These are phyloP conservation scores for Zosterops borbonicus DNA, from an alignment of 2,113 vertebrate species.

Conservation along the genomic window DNA sequence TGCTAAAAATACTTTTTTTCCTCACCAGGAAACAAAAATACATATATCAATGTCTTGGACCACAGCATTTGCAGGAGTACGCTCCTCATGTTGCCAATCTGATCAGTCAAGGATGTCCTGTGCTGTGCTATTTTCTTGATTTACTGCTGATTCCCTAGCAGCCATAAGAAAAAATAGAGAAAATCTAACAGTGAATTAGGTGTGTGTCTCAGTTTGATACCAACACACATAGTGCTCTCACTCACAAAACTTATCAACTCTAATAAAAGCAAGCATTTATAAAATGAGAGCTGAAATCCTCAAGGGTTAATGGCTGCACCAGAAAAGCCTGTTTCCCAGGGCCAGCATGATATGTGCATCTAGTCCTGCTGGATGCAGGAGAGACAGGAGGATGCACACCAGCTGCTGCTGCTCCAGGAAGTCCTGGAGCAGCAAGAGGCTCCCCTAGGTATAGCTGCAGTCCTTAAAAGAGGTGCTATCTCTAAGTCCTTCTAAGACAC, in stretches of 20 bases:
- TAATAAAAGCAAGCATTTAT: neutral
- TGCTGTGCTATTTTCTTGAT: neutral
- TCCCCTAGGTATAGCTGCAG: neutral
- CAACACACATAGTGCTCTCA: rapidly evolving
- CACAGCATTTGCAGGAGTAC: neutral
- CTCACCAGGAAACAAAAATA: neutral
- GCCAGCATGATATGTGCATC: rapidly evolving
- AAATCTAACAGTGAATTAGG: neutral
- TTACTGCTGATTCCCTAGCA: neutral
- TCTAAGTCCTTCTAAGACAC: neutral
- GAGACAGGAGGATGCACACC: rapidly evolving
- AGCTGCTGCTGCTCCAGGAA: neutral
- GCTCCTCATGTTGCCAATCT: rapidly evolving
- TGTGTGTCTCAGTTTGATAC: neutral
- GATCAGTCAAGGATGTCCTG: neutral
- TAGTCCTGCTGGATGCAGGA: neutral
- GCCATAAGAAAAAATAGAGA: neutral
- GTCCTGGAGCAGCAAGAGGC: neutral
- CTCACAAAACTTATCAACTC: neutral
- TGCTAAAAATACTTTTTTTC: neutral
- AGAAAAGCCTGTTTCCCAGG: neutral
- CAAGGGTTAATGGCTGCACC: neutral
- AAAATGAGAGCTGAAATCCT: neutral
- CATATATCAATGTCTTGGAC: neutral
- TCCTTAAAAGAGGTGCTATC: neutral